These are phyloP conservation scores for Lysiphlebus fabarum DNA, from an alignment of 1,140 invertebrate species.

Conservation along the genomic window DNA sequence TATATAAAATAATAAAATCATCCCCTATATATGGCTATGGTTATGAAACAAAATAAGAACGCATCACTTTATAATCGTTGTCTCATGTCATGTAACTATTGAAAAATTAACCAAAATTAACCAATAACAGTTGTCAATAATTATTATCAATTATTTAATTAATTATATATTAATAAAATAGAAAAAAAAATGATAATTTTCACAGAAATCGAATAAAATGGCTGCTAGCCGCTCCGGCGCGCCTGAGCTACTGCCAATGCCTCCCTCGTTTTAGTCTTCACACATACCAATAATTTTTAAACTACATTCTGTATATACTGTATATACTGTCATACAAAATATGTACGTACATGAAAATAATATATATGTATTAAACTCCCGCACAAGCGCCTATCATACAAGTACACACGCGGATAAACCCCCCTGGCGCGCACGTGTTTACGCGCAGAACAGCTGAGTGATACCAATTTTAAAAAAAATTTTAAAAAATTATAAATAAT, in stretches of 20 bases:
- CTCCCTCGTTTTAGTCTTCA: slow-evolving; percentile 53
- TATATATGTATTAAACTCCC: slow-evolving; percentile 16
- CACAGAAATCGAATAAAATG: slow-evolving; percentile 52
- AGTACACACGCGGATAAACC: slow-evolving; percentile 27
- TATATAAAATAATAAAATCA: no score
- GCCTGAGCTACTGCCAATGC: slow-evolving; percentile 53
- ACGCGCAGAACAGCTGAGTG: slow-evolving; percentile 54
- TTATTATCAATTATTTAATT: background rate
- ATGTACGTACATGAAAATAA: slow-evolving; percentile 13
- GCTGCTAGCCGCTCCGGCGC: slow-evolving; percentile 54
- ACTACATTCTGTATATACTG: slow-evolving; percentile 28
- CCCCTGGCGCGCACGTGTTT: slow-evolving; percentile 51
- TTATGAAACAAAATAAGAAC: no score
- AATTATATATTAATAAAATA: slow-evolving; percentile 11
- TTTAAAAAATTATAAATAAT: no score
- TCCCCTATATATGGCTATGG: no score
- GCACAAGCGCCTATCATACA: slow-evolving; percentile 25
- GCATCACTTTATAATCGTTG: no score
- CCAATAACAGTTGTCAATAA: background rate
- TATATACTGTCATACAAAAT: slow-evolving; percentile 21
- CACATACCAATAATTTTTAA: slow-evolving; percentile 45
- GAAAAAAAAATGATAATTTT: slow-evolving; percentile 19
- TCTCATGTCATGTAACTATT: no score
- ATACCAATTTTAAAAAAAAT: no score
- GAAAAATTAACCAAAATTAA: background rate